Evolutionary conservation across 2,888 invertebrate genomes (phyloP).

Genomic region (Ennomos quercinarius): DNA sequence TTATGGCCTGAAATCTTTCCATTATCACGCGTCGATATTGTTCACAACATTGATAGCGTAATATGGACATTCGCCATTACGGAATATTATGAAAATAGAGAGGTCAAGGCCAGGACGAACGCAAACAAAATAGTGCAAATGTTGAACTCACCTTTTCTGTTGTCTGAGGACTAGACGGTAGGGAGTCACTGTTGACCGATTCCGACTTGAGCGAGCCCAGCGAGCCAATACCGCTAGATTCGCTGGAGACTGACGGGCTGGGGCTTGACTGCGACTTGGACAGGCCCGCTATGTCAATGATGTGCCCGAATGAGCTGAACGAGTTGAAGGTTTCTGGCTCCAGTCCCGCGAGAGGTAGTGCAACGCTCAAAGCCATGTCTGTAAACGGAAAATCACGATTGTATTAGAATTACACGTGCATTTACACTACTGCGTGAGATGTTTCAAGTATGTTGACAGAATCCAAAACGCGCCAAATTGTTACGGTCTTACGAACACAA

Average conservation of each 20-base stretch:
- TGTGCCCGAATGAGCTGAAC: conserved; percentile 78
- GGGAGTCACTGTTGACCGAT: conserved; percentile 78
- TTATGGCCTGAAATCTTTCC: conserved; percentile 57
- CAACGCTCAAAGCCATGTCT: conserved; percentile 87
- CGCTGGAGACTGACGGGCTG: conserved; percentile 85
- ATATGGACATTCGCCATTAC: conserved; percentile 79
- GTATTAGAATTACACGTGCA: conserved; percentile 79
- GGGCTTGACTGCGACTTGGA: conserved; percentile 81
- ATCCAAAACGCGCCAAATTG: conserved; percentile 79
- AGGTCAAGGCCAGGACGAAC: conserved; percentile 84
- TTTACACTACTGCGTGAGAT: conserved; percentile 66
- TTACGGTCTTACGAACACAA: conserved; percentile 54
- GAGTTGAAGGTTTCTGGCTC: conserved; percentile 83
- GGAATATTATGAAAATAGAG: conserved; percentile 85
- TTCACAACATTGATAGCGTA: conserved; percentile 77
- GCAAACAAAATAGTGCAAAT: conserved; percentile 75
- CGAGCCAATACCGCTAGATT: conserved; percentile 87
- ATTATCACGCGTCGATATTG: conserved; percentile 68
- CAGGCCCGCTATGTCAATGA: conserved; percentile 82
- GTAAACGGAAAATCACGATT: conserved; percentile 68
- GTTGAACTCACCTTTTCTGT: conserved; percentile 77
- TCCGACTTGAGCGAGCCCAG: conserved; percentile 83
- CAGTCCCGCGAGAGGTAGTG: conserved; percentile 85
- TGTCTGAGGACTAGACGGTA: conserved; percentile 83
- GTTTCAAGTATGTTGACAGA: conserved; percentile 71